Evolutionary conservation across 2,797 vertebrate genomes (phyloP), one percentile per base, ranked within the genome.

Genomic region (Hydrolagus colliei): DNA sequence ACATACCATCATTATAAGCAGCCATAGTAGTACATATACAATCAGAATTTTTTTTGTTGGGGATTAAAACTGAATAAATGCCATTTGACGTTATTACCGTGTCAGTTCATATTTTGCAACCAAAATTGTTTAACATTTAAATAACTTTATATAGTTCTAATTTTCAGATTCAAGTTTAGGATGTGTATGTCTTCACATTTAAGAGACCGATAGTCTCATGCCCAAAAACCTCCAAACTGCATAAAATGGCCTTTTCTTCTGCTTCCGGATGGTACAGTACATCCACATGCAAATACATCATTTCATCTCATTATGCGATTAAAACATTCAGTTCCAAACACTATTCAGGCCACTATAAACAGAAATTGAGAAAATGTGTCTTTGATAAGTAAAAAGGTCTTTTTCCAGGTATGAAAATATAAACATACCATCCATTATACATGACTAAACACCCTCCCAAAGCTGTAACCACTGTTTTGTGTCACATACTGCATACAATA

Each of bases 1-100:
- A 86, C 72, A 86, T 84, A 84, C 79, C 79, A 84, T 71, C 79
- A 68, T 86, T 86, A 86, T 73, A 86, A 73, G 85, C 85, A 86
- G 85, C 85, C 72, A 86, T 86, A 27, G 27, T 74, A 86, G 72
- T 74, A 86, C 85, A 72, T 86, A 63, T 73, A 86, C 71, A 86
- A 86, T 65, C 85, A 86, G 52, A 22, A 86, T 77, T 77, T 59
- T 68, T 71, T 82, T 41, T 79, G 22, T 63, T 71, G 79, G 79
- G 79, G 65, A 68, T 84, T 68, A 84, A 52, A 82, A 71, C 65
- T 84, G 79, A 84, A 84, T 84, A 84, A 84, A 71, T 84, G 27
- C 65, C 79, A 84, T n/a, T 76, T 4, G 75, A 61, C 18, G 18
- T 77, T 71, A 68, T 84, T 84, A 84, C 79, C n/a, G 65, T 84